Conservation (phyloP, 2,113 vertebrate species). For the Camelus bactrianus region DNA sequence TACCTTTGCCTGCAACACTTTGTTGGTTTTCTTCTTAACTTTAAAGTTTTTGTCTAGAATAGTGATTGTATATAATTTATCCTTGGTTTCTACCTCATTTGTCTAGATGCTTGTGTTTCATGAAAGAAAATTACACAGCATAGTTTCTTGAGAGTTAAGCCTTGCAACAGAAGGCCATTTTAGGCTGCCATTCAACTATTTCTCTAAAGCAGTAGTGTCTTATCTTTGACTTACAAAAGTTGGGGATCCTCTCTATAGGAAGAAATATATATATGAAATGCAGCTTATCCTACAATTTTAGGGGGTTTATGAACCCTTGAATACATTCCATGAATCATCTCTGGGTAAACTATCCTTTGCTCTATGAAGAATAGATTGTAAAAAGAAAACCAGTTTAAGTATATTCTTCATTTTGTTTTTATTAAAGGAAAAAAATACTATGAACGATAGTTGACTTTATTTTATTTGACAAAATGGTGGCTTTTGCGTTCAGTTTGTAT, state of each 20-base stretch:
- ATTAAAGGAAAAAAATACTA: neutral
- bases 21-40: conserved; percentile 8
- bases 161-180: neutral
- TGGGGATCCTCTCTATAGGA: neutral
- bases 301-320: neutral
- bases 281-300: neutral
- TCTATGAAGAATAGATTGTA: conserved; percentile 14
- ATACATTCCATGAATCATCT: neutral
- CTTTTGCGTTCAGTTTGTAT: neutral
- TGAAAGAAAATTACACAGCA: neutral
- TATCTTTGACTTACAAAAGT: neutral
- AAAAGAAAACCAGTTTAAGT: neutral
- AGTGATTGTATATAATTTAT: neutral
- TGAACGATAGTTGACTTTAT: neutral
- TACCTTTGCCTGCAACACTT: neutral
- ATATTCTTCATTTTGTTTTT: neutral
- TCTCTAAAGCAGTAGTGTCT: conserved; percentile 11
- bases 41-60: neutral
- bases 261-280: neutral
- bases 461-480: neutral
- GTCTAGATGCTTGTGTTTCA: neutral
- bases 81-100: neutral
- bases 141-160: neutral
- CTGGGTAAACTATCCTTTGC: neutral
- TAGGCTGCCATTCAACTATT: neutral